Evolutionary conservation across 1,140 invertebrate species (phyloP).

Genomic region (Hydropsyche tenuis): DNA sequence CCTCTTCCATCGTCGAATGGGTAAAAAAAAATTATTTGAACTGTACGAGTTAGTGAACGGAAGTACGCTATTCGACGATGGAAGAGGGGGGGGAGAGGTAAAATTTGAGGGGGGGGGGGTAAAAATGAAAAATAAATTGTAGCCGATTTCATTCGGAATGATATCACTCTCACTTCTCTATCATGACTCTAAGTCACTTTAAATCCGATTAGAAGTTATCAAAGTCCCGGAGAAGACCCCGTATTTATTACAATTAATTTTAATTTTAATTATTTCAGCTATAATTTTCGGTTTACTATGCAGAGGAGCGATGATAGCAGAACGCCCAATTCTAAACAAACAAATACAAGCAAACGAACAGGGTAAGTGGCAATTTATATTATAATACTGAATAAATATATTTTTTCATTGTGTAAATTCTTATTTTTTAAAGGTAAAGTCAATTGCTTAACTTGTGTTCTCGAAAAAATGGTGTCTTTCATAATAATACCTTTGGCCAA

Average conservation of each 20-base stretch:
- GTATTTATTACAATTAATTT: too few species aligned
- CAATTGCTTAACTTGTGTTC: slow-evolving; percentile 58
- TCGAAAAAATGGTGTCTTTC: slow-evolving; percentile 59
- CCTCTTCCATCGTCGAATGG: too few species aligned
- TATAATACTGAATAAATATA: not conserved
- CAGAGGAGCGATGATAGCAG: slow-evolving; percentile 60
- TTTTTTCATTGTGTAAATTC: not conserved
- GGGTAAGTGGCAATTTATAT: slow-evolving; percentile 53
- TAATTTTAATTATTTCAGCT: slow-evolving; percentile 10
- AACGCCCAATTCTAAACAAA: slow-evolving; percentile 59
- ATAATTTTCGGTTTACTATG: slow-evolving; percentile 51
- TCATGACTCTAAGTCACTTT: too few species aligned
- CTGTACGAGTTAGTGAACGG: too few species aligned
- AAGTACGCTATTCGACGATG: too few species aligned
- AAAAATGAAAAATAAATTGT: too few species aligned
- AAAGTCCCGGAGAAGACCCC: not conserved
- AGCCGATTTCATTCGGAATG: too few species aligned
- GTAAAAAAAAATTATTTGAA: too few species aligned
- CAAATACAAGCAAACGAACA: slow-evolving; percentile 61
- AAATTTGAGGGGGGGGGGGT: too few species aligned
- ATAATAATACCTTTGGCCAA: slow-evolving; percentile 57
- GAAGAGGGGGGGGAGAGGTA: too few species aligned
- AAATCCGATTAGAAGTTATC: too few species aligned
- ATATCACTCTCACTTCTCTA: too few species aligned
- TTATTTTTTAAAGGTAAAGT: slow-evolving; percentile 59